Evolutionary conservation across 37 sponge, comb jelly and placozoan genomes (phyloP).

Genomic region (Theonella swinhoei): DNA sequence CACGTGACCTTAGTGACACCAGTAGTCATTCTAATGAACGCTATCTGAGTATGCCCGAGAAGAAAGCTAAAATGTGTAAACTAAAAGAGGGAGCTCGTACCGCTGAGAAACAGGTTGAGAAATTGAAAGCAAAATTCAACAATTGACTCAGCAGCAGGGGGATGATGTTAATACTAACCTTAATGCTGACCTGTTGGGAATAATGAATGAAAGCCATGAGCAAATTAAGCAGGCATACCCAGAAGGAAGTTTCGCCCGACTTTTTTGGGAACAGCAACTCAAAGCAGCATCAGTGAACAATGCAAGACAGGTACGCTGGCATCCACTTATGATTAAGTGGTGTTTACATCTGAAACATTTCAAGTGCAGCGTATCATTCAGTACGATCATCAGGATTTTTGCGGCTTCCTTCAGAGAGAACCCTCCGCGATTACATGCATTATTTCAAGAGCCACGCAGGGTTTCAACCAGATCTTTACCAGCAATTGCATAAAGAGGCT

Average conservation of each 20-base stretch:
- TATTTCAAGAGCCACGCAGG: conserved; percentile 33
- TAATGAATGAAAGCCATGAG: conserved; percentile 24
- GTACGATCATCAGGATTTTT: conserved; percentile 27
- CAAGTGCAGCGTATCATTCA: conserved; percentile 26
- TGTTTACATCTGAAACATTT: conserved; percentile 46
- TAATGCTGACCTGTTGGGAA: conserved; percentile 15
- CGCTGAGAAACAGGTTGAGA: conserved; percentile 2
- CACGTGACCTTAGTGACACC: neutral
- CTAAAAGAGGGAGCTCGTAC: neutral
- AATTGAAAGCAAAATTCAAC: conserved; percentile 3
- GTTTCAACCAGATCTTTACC: conserved; percentile 13
- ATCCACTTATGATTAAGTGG: conserved; percentile 57
- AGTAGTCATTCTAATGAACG: conserved; percentile 1
- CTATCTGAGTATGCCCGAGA: conserved; percentile 34
- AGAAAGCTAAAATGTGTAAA: neutral
- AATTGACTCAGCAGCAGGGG: neutral
- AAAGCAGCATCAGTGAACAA: conserved; percentile 16
- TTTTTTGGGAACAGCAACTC: conserved; percentile 54
- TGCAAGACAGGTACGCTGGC: conserved; percentile 47
- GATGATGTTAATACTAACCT: conserved; percentile 17
- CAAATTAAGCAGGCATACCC: neutral
- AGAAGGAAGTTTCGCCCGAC: conserved; percentile 18
- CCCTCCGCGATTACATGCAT: no score
- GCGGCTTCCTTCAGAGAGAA: no score
- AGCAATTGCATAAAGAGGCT: conserved; percentile 27